Evolutionary conservation across 2,797 vertebrate species (phyloP).

Genomic region (Manis javanica): DNA sequence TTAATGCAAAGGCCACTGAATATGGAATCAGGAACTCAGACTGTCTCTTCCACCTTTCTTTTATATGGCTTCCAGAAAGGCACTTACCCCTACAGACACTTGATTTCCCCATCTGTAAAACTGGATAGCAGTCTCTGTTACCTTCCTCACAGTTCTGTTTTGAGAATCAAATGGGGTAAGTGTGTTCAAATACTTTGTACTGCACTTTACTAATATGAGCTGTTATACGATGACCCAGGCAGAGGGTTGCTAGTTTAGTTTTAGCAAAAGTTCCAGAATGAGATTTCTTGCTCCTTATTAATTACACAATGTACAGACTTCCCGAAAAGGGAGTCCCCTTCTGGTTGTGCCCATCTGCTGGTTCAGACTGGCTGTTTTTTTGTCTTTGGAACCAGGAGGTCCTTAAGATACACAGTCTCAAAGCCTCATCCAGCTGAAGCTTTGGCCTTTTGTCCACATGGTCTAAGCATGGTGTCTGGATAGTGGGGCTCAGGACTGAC

Average conservation of each 20-base stretch:
- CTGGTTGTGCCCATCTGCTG: background rate
- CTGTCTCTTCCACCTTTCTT: background rate
- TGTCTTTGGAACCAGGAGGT: too few relatives aligned
- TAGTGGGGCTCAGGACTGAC: background rate
- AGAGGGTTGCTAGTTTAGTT: background rate
- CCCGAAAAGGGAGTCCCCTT: background rate
- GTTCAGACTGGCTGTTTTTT: background rate
- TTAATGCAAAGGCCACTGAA: background rate
- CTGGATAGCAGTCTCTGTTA: background rate
- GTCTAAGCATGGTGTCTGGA: background rate
- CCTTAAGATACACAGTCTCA: background rate
- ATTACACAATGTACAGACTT: background rate
- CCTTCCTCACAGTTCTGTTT: background rate
- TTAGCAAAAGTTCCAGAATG: background rate
- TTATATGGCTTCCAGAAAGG: background rate
- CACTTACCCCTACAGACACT: background rate
- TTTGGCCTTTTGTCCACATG: background rate
- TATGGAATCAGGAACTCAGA: background rate
- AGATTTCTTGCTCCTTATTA: background rate
- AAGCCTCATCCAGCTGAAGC: background rate
- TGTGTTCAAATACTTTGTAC: background rate
- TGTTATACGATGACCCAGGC: background rate
- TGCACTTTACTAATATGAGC: background rate
- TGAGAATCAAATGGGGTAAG: background rate
- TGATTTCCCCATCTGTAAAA: background rate